Evolutionary conservation across 2,113 vertebrate genomes (phyloP).

Genomic region (Zosterops hypoxanthus): DNA sequence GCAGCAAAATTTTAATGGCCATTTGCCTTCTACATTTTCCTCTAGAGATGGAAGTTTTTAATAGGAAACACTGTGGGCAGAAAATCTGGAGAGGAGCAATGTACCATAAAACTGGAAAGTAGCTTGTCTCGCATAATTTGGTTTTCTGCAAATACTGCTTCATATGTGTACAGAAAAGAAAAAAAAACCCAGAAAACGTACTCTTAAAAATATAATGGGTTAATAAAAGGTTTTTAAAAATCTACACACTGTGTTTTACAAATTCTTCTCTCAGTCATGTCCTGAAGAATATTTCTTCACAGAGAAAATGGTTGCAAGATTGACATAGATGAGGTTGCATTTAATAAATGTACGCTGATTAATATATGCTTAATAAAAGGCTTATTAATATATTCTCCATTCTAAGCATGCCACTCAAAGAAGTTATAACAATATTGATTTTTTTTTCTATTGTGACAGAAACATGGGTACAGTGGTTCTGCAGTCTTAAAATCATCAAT

Average conservation of each 20-base stretch:
- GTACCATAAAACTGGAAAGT: background rate
- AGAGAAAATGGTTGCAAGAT: background rate
- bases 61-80: background rate
- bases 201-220: background rate
- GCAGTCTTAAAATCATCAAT: background rate
- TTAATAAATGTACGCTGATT: background rate
- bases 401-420: background rate
- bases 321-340: background rate
- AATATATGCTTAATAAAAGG: background rate
- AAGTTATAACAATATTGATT: background rate
- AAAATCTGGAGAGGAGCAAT: background rate
- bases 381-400: background rate
- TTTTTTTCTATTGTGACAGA: background rate
- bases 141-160: background rate
- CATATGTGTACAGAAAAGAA: background rate
- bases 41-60: background rate
- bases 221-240: background rate
- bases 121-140: background rate
- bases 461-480: background rate
- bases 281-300: background rate
- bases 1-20: background rate
- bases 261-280: background rate
- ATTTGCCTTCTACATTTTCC: background rate
- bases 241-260: rapidly evolving
- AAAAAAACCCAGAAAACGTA: background rate